A percentile compares a stretch with the other conserved stretches of the same genome.
These are phyloP conservation scores for Amaurobius ferox DNA, from an alignment of 2,888 invertebrate genomes.

Conservation along the genomic window DNA sequence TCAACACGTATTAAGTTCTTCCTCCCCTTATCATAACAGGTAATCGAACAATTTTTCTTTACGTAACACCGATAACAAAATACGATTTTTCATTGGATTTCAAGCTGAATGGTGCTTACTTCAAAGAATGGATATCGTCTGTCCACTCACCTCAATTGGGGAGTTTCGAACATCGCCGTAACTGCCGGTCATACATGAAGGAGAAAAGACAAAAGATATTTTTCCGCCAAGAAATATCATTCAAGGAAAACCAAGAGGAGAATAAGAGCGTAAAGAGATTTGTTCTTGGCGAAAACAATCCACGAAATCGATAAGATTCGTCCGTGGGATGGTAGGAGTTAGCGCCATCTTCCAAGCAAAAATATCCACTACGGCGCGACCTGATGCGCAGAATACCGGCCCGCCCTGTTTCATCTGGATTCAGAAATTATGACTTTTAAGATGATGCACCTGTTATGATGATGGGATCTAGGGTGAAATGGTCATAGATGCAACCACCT, in stretches of 20 bases:
- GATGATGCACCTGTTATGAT: neutral
- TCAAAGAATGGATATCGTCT: no score
- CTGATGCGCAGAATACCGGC: neutral
- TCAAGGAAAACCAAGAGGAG: neutral
- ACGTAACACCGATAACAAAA: no score
- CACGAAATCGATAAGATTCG: conserved; percentile 6
- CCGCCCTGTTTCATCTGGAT: neutral
- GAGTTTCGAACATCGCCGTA: neutral
- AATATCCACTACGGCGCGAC: conserved; percentile 3
- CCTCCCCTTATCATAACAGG: no score
- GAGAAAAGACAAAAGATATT: neutral
- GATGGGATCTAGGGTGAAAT: no score
- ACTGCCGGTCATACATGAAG: neutral
- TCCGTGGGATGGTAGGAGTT: neutral
- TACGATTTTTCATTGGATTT: no score
- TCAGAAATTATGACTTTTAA: neutral
- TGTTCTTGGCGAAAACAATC: neutral
- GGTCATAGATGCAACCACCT: no score
- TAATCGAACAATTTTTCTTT: no score
- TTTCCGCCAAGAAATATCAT: neutral
- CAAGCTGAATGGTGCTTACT: no score
- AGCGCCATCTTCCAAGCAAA: conserved; percentile 6
- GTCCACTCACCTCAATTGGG: no score
- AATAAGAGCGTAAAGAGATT: neutral
- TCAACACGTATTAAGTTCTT: no score